Conservation (phyloP, 2,797 vertebrate genomes). For the Hipposideros larvatus region DNA sequence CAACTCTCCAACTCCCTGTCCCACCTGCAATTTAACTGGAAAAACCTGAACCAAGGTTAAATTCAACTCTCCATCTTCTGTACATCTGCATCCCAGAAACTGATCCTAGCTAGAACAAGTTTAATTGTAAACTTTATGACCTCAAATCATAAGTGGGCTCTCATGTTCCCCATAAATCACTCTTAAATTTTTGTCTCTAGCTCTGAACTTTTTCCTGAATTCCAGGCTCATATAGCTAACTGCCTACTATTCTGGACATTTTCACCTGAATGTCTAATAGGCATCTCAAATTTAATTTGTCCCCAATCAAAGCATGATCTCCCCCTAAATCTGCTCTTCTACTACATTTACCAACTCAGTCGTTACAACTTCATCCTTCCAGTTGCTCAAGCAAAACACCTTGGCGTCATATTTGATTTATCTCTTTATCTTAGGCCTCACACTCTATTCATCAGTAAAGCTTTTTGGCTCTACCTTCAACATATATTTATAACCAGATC, state of each 20-base stretch:
- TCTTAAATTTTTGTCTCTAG: not conserved
- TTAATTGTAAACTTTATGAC: constrained; percentile 37
- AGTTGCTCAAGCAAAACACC: not conserved
- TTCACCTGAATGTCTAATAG: not conserved
- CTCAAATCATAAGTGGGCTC: not conserved
- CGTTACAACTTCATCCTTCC: not conserved
- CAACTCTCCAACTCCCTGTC: not conserved
- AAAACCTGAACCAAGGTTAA: not conserved
- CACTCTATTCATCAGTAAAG: constrained; percentile 8
- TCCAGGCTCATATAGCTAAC: not conserved
- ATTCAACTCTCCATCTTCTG: constrained; percentile 18
- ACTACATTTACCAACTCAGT: not conserved
- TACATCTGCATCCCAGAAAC: not conserved
- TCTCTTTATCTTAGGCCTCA: constrained; percentile 15
- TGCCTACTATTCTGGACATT: not conserved
- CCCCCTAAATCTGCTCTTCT: not conserved
- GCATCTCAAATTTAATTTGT: constrained; percentile 50
- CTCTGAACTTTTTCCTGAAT: constrained; percentile 22
- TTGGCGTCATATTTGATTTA: constrained; percentile 7
- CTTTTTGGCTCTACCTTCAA: not conserved
- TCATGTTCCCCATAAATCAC: not conserved
- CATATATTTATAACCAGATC: not conserved
- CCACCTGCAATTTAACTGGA: not conserved
- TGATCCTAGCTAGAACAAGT: not conserved
- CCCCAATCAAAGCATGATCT: constrained; percentile 17